phyloP scores from a whole-genome alignment of 1,140 invertebrate species.

The Lepidurus apus region DNA sequence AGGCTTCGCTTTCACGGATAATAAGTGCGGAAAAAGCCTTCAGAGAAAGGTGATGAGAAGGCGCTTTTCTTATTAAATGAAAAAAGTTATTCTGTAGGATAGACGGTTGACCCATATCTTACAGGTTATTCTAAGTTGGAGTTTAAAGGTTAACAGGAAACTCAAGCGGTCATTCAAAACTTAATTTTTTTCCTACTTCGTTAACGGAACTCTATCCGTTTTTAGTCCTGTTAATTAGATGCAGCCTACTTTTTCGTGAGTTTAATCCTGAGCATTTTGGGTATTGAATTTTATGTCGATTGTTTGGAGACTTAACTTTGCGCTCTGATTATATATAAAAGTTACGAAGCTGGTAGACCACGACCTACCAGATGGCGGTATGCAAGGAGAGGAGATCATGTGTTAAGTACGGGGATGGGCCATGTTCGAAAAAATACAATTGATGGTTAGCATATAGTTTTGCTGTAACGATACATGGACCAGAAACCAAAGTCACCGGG shows the following conservation, averaged over 20 bases:
- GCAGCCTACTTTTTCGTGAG: neutral
- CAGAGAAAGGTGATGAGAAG: neutral
- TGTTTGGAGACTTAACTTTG: neutral
- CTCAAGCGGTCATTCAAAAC: neutral
- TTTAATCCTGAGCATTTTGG: neutral
- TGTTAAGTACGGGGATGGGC: neutral
- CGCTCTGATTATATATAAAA: neutral
- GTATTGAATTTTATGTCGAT: neutral
- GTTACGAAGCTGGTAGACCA: neutral
- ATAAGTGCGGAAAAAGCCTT: neutral
- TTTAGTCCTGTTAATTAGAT: slow-evolving; percentile 1
- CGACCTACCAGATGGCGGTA: neutral
- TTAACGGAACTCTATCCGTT: slow-evolving; percentile 1
- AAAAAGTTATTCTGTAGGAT: too few species aligned
- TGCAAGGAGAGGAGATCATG: neutral
- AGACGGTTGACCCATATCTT: too few species aligned
- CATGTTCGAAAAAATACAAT: neutral
- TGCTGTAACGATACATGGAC: neutral
- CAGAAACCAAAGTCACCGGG: neutral
- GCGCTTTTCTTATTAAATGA: neutral
- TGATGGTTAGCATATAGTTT: neutral
- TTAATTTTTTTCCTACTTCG: neutral
- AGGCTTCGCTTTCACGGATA: neutral
- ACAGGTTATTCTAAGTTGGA: too few species aligned
- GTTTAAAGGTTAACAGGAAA: neutral